phyloP scores from a whole-genome alignment of 2,797 vertebrate species.

The Coilia nasus region DNA sequence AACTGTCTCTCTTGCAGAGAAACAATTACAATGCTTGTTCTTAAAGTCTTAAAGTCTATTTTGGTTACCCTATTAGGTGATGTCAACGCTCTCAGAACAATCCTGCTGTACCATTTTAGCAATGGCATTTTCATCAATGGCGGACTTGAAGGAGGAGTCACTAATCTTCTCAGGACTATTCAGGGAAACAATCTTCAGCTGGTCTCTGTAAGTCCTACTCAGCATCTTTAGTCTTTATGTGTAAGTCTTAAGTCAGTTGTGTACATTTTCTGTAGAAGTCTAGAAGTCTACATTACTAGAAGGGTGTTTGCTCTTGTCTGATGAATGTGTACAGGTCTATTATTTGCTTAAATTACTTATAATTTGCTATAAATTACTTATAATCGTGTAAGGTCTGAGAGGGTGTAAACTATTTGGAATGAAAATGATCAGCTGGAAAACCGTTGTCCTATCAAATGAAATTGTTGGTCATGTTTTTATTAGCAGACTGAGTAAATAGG shows the following conservation, averaged over 20 bases:
- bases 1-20: background rate
- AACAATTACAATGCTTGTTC: background rate
- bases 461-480: background rate
- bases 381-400: too few relatives aligned
- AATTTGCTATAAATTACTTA: too few relatives aligned
- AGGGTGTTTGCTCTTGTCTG: too few relatives aligned
- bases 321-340: too few relatives aligned
- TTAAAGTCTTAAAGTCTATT: background rate
- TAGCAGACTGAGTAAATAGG: background rate
- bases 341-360: too few relatives aligned
- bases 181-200: slow-evolving; percentile 91
- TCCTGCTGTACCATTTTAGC: slow-evolving; percentile 93
- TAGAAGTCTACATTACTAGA: too few relatives aligned
- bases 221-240: slow-evolving; percentile 19
- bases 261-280: too few relatives aligned
- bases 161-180: slow-evolving; percentile 89
- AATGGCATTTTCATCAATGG: slow-evolving; percentile 90
- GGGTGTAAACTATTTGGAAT: too few relatives aligned
- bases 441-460: background rate
- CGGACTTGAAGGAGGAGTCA: slow-evolving; percentile 91
- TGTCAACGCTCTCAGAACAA: slow-evolving; percentile 83
- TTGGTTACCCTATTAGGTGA: slow-evolving; percentile 75
- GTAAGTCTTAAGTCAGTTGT: too few relatives aligned
- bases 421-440: too few relatives aligned
- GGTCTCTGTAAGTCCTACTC: slow-evolving; percentile 79